Base-by-base conservation (phyloP, 2,888 invertebrate genomes). In the Heliconius ethilla region DNA sequence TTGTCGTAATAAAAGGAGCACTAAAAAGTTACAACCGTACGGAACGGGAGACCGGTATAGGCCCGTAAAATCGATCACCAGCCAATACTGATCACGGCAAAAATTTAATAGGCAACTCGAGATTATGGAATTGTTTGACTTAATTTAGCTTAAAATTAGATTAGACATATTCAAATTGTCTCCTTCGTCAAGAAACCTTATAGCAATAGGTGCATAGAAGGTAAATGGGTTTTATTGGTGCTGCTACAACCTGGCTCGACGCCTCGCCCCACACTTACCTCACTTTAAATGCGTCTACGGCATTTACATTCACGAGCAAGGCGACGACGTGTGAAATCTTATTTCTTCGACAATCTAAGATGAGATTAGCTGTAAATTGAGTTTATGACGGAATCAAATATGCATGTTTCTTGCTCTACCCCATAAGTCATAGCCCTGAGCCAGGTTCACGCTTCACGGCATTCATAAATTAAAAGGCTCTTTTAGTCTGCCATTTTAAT, bases 361-460 rank as follows among this genome's bases (percentile, higher is more conserved):
- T 91, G 87, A 91, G 93, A 94, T 94, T 94, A 94, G 92, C 93
- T 92, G 92, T 90, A 93, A 94, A 94, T 94, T 92, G 92, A 92
- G 91, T 94, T 94, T 93, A 93, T 93, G 91, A 90, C 86, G 87
- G 87, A 92, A 92, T 94, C 92, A 92, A 93, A 94, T 93, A 93
- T 92, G 91, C 92, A 91, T 89, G 90, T 88, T 76, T 27, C 73
- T 67, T 66, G 73, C 77, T 72, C 65, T 63, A 70, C 70, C 70
- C 59, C 69, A 37, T 40, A 75, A 51, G 69, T 13, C 77, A 78
- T 80, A 69, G 67, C 82, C 55, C 63, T 40, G 59, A 80, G 85
- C 86, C 87, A 86, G 87, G 87, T 87, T 89, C 85, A 90, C 87
- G 87, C 88, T 88, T 90, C 90, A 91, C 87, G 85, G 90, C 87